A percentile compares a stretch with the other conserved stretches of the same genome.
These are phyloP conservation scores for Drosophila putrida DNA, from an alignment of 2,888 invertebrate genomes.

Conservation along the genomic window DNA sequence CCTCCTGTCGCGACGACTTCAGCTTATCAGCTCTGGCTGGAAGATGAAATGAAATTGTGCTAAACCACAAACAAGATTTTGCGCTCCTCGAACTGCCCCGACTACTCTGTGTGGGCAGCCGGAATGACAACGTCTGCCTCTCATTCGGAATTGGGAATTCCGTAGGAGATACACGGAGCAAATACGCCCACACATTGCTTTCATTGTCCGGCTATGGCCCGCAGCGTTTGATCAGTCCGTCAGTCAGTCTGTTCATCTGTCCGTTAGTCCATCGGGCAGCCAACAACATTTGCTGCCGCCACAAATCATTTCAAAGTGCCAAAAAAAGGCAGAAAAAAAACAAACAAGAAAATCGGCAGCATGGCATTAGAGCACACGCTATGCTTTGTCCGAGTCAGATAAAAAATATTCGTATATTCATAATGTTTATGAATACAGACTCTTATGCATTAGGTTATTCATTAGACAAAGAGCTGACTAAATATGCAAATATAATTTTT, in stretches of 20 bases:
- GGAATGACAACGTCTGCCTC: constrained; percentile 58
- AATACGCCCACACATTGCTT: constrained; percentile 54
- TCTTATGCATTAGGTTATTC: constrained; percentile 5
- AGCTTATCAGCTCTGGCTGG: constrained; percentile 65
- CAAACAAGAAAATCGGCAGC: constrained; percentile 27
- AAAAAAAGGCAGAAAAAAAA: constrained; percentile 48
- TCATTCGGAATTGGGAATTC: constrained; percentile 22
- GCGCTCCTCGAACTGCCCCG: constrained; percentile 20
- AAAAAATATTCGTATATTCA: constrained; percentile 26
- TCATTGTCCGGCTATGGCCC: constrained; percentile 56
- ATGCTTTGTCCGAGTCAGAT: constrained; percentile 39
- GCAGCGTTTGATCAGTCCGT: constrained; percentile 39
- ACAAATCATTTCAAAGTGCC: constrained; percentile 80
- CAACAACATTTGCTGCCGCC: constrained; percentile 66
- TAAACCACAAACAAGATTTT: constrained; percentile 78
- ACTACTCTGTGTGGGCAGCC: constrained; percentile 68
- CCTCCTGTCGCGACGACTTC: constrained; percentile 33
- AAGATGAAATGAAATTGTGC: constrained; percentile 79
- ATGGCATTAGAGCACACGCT: constrained; percentile 69
- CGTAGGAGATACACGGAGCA: constrained; percentile 24
- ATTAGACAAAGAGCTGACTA: constrained; percentile 24
- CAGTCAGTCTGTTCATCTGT: constrained; percentile 31
- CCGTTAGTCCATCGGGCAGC: constrained; percentile 46
- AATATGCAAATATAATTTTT: constrained; percentile 34
- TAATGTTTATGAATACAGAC: constrained; percentile 1